Conservation (phyloP, 2,888 invertebrate species). For the Thereva unica region DNA sequence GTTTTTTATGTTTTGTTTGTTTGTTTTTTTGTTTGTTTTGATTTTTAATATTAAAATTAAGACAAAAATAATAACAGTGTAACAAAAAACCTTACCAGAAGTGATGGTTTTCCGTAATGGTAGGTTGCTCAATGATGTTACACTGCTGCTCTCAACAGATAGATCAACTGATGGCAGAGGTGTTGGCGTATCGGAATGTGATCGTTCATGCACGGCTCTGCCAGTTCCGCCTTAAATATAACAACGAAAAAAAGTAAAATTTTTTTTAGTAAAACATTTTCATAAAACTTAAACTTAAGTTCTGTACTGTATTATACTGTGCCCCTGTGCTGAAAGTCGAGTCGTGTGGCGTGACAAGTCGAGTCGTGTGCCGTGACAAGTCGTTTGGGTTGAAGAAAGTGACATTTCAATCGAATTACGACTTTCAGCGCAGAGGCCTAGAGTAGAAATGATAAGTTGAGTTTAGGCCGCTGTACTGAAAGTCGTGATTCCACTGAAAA, state of each 20-base stretch:
- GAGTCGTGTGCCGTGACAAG: too few species aligned
- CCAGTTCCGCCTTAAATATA: slow-evolving; percentile 38
- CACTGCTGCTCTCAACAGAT: slow-evolving; percentile 93
- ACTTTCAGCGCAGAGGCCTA: too few species aligned
- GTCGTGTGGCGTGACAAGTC: too few species aligned
- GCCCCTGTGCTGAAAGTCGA: too few species aligned
- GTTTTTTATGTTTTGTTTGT: slow-evolving; percentile 8
- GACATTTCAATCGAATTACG: too few species aligned
- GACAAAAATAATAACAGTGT: slow-evolving; percentile 47
- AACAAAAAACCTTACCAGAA: slow-evolving; percentile 62
- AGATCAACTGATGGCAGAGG: slow-evolving; percentile 84
- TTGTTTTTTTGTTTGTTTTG: neutral
- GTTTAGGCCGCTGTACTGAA: too few species aligned
- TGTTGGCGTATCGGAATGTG: slow-evolving; percentile 86
- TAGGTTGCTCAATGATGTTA: slow-evolving; percentile 88
- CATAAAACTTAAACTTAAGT: too few species aligned
- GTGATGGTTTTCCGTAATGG: slow-evolving; percentile 82
- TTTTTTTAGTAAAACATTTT: neutral
- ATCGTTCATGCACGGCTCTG: slow-evolving; percentile 81
- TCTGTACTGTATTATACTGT: too few species aligned
- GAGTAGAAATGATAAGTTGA: too few species aligned
- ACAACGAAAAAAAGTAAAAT: neutral
- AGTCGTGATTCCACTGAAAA: too few species aligned
- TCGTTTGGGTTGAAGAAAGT: too few species aligned
- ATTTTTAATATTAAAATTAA: slow-evolving; percentile 36